Conservation (phyloP, 2,888 invertebrate species). For the Pandemis corylana region DNA sequence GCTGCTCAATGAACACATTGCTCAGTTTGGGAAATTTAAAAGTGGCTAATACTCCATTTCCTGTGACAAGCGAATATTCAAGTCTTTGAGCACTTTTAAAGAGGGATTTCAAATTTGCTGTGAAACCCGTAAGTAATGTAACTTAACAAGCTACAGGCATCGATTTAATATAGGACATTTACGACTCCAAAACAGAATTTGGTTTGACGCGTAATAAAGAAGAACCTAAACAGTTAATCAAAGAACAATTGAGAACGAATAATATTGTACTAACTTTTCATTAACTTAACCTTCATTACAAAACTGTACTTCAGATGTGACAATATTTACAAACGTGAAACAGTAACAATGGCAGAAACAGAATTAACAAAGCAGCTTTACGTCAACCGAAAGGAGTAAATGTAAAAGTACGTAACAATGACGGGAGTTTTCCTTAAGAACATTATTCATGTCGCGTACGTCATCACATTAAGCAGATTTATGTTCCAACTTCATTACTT, state of each 20-base stretch:
- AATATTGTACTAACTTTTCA: background rate
- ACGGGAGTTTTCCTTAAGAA: slow-evolving; percentile 41
- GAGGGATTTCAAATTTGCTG: too few relatives aligned
- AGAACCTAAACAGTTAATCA: background rate
- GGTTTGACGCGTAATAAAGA: background rate
- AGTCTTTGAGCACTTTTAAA: background rate
- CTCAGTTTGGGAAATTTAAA: too few relatives aligned
- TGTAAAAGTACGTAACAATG: slow-evolving; percentile 40
- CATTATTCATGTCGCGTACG: slow-evolving; percentile 43
- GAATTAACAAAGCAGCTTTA: slow-evolving; percentile 38
- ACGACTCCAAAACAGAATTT: background rate
- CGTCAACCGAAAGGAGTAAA: slow-evolving; percentile 41
- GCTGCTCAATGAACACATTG: too few relatives aligned
- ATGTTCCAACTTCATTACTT: slow-evolving; percentile 43
- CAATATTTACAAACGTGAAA: background rate
- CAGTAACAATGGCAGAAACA: slow-evolving; percentile 14
- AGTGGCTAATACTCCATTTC: too few relatives aligned
- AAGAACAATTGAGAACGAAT: background rate
- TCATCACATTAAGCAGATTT: slow-evolving; percentile 44
- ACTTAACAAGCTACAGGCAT: too few relatives aligned
- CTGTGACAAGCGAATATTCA: too few relatives aligned
- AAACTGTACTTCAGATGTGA: background rate
- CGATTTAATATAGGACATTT: background rate
- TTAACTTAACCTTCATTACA: slow-evolving; percentile 3
- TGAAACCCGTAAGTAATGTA: too few relatives aligned